Evolutionary conservation across 2,113 vertebrate genomes (phyloP), one percentile per base, ranked within the genome.

Genomic region (Planiliza haematocheilus): DNA sequence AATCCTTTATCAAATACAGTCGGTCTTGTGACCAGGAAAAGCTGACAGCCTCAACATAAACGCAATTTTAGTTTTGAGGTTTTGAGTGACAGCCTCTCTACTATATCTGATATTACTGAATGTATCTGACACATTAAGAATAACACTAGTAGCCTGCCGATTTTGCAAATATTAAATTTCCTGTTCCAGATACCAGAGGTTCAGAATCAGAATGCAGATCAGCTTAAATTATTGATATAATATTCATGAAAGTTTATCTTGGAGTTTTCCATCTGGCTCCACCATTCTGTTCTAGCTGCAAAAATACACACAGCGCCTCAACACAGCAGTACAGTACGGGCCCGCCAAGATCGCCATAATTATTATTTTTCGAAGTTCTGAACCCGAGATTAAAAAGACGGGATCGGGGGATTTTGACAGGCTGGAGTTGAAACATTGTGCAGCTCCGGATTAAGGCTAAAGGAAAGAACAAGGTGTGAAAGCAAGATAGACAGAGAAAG

Each of bases 391-490:
- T 14, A 16, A n/a, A n/a, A n/a, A 12, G 14, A 37, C 48, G 45
- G 48, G 18, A 50, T 62, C 18, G 8, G 50, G 57, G 52, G 50
- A 41, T 48, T 41, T n/a, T 58, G 46, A 73, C 42, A 53, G 3
- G 34, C 18, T 16, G 10, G 48, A 51, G 39, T 70, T 10, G 75
- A 66, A 42, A 67, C 30, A 36, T 2, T 64, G 38, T 21, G 43
- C 39, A 9, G 8, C 65, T n/a, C 17, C 37, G 59, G 65, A 55
- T 82, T 58, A 70, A 77, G 17, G 43, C 48, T 30, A 56, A 60
- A 37, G 46, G 39, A 53, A 14, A 24, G 49, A 43, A 46, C 18
- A 34, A 36, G 18, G 30, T 9, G 14, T 76, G 59, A 60, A 36
- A 67, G 71, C 39, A 45, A 72, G 20, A 45, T 7, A 57, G 76